Conservation (phyloP, 2,113 vertebrate genomes). For the Abramis brama region DNA sequence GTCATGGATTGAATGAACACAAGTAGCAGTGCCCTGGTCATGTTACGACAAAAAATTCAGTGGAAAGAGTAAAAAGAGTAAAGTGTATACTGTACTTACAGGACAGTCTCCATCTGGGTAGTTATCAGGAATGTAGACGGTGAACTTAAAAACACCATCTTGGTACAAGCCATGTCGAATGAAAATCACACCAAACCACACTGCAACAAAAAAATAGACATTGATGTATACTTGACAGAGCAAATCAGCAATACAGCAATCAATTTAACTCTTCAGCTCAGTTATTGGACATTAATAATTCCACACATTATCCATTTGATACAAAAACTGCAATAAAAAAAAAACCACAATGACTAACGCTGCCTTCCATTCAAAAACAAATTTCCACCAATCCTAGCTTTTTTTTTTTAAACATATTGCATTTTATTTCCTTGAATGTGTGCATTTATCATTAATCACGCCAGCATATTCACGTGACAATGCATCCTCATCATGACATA, state of each 20-base stretch:
- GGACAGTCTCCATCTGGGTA: constrained; percentile 98
- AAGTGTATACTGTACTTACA: constrained; percentile 64
- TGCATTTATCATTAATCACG: neutral
- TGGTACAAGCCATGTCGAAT: constrained; percentile 96
- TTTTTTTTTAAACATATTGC: neutral
- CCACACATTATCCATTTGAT: neutral
- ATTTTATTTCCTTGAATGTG: neutral
- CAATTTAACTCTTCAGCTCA: neutral
- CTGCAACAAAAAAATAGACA: constrained; percentile 70
- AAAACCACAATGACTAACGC: neutral
- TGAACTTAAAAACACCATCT: constrained; percentile 98
- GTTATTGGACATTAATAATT: neutral
- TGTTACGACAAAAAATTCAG: neutral
- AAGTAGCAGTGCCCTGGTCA: neutral
- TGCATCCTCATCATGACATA: neutral
- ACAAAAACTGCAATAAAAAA: neutral
- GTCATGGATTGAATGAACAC: neutral
- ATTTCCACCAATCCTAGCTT: neutral
- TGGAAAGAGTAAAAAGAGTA: neutral
- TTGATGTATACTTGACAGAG: neutral
- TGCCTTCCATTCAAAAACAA: neutral
- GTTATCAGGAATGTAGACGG: constrained; percentile 98
- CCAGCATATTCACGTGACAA: neutral
- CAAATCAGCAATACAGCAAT: neutral
- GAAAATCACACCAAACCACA: constrained; percentile 99